Conservation (phyloP, 2,888 invertebrate species). For the Metopia argyrocephala region DNA sequence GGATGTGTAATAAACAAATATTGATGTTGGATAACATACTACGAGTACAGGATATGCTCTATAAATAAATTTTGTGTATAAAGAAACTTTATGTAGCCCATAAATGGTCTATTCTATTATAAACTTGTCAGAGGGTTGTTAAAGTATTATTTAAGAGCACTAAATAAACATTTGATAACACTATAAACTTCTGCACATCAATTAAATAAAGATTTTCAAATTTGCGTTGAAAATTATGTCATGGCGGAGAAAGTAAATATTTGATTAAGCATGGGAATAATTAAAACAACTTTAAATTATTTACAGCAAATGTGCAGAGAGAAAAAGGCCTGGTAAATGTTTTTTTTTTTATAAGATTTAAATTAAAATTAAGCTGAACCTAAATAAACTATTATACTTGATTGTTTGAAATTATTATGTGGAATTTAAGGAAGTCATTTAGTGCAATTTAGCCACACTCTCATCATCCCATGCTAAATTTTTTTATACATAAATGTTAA, state of each 20-base stretch:
- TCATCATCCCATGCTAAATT: too few species aligned
- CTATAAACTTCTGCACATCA: background rate
- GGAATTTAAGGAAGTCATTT: too few species aligned
- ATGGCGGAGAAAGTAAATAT: background rate
- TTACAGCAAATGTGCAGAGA: too few species aligned
- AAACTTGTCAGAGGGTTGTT: background rate
- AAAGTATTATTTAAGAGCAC: background rate
- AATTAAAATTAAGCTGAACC: too few species aligned
- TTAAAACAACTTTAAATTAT: too few species aligned
- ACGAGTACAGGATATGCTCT: background rate
- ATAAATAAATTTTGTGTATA: background rate
- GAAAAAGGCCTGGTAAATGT: too few species aligned
- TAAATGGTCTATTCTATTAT: background rate
- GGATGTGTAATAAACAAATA: background rate
- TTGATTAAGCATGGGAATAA: background rate
- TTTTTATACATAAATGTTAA: too few species aligned
- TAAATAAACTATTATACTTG: too few species aligned
- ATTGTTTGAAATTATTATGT: too few species aligned
- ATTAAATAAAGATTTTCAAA: background rate
- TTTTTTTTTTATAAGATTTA: too few species aligned
- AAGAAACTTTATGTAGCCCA: background rate
- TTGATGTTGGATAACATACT: too few species aligned
- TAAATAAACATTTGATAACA: background rate
- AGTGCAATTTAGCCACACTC: too few species aligned
- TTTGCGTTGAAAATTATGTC: background rate